Evolutionary conservation across 1,140 invertebrate genomes (phyloP).

Genomic region (Chrysomallon squamiferum): DNA sequence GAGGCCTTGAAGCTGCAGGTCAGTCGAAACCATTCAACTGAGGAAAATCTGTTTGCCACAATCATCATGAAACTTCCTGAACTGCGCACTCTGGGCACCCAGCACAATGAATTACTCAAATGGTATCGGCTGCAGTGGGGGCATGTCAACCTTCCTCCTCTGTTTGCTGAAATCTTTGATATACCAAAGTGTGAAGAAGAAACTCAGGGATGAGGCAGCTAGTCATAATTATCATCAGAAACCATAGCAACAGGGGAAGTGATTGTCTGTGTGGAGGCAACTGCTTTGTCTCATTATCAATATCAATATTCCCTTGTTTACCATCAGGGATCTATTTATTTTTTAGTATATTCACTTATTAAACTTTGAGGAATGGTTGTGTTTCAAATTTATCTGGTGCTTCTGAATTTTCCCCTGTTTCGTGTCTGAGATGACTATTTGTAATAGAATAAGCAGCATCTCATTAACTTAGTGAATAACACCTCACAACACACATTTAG

Average conservation of each 20-base stretch:
- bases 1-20: slow-evolving; percentile 85
- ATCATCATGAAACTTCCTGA: slow-evolving; percentile 79
- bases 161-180: slow-evolving; percentile 97
- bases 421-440: too few species aligned
- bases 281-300: too few species aligned
- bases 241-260: neutral
- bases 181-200: slow-evolving; percentile 83
- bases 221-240: neutral
- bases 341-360: too few species aligned
- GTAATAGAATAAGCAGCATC: too few species aligned
- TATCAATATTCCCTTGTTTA: neutral
- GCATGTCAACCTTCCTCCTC: slow-evolving; percentile 82
- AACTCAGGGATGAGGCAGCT: slow-evolving; percentile 11
- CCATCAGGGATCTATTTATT: too few species aligned
- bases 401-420: too few species aligned
- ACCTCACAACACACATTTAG: too few species aligned
- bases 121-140: slow-evolving; percentile 92
- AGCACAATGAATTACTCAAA: slow-evolving; percentile 84
- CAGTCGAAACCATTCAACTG: slow-evolving; percentile 66
- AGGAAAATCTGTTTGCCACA: slow-evolving; percentile 72
- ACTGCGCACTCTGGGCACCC: slow-evolving; percentile 80
- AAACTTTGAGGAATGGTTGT: too few species aligned
- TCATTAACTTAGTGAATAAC: too few species aligned
- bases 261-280: too few species aligned
- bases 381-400: too few species aligned